Conservation (phyloP, 2,888 invertebrate species). For the Hypomecis punctinalis region DNA sequence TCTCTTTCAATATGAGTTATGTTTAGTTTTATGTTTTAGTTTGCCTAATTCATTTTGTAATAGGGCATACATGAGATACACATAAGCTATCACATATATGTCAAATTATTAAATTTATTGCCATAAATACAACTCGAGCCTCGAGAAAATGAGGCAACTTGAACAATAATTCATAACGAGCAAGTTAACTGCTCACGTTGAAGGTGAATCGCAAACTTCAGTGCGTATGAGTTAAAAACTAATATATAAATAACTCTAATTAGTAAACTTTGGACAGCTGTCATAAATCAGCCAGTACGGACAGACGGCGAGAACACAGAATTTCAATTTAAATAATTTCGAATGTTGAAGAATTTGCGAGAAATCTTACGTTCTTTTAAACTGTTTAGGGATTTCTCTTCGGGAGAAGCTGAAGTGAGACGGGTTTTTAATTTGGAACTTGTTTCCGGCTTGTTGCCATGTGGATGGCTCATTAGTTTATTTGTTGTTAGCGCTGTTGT, state of each 20-base stretch:
- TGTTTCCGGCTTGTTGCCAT: constrained; percentile 15
- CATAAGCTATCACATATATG: not conserved
- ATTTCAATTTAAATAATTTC: constrained; percentile 52
- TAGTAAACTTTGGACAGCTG: constrained; percentile 56
- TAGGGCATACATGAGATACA: too few relatives aligned
- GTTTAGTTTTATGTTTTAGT: too few relatives aligned
- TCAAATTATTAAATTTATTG: constrained; percentile 1
- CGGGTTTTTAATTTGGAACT: constrained; percentile 20
- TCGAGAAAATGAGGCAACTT: constrained; percentile 4
- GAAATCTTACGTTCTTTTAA: constrained; percentile 30
- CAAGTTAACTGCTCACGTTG: constrained; percentile 18
- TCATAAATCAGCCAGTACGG: constrained; percentile 57
- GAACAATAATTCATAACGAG: constrained; percentile 18
- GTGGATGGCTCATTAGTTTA: constrained; percentile 19
- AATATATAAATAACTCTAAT: constrained; percentile 55
- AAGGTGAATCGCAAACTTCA: constrained; percentile 28
- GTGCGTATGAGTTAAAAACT: constrained; percentile 44
- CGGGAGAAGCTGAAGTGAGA: constrained; percentile 23
- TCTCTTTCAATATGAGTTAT: too few relatives aligned
- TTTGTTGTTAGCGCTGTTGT: constrained; percentile 5
- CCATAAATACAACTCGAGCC: constrained; percentile 3
- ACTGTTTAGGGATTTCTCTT: constrained; percentile 31
- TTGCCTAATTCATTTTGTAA: too few relatives aligned
- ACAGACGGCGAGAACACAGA: constrained; percentile 52
- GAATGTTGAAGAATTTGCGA: constrained; percentile 42